Base-by-base conservation (phyloP, 2,888 invertebrate species). In the Idaea biselata region DNA sequence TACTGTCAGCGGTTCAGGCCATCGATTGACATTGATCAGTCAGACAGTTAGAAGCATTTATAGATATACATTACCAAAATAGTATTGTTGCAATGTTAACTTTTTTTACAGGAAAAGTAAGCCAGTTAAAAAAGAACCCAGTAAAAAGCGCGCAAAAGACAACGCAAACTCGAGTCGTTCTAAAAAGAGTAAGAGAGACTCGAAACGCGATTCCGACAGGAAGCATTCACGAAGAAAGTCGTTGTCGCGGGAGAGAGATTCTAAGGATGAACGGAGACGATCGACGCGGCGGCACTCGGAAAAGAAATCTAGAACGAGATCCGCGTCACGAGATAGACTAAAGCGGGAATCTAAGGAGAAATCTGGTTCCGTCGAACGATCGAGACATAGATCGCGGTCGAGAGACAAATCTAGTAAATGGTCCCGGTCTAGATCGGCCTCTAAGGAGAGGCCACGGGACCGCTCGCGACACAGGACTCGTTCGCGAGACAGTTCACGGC, bases 171-270 rank as follows among this genome's bases (percentile, higher is more conserved):
- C 79, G 14, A 73, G 78, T 55, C 80, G 76, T 60, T 77, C 82
- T 1, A 89, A 86, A 75, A 84, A 77, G 73, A 85, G 78, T 57
- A 82, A 74, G 18, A 76, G 83, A 11, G 86, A 88, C 57, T 86
- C 87, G 1, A 87, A 83, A 71, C 82, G 86, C 18, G 86, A 88
- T 63, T 82, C 83, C 0, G 87, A 85, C 16, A 81, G 79, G 63
- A 87, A 85, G 44, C 85, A 87, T 0, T 87, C 89, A 0, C 80
- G 82, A 68, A 81, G 83, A 72, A 82, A 78, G 63, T 87, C 88
- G 0, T 84, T 83, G 6, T 68, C 80, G 5, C 85, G 83, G 59
- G 86, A 86, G 56, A 85, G 81, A 67, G 85, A 75, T 8, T 70
- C 74, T 4, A 75, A 65, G 60, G 75, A 74, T n/a, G 78, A 73